Base-by-base conservation (phyloP, 2,797 vertebrate species). In the Mormyrus hasselquistii region DNA sequence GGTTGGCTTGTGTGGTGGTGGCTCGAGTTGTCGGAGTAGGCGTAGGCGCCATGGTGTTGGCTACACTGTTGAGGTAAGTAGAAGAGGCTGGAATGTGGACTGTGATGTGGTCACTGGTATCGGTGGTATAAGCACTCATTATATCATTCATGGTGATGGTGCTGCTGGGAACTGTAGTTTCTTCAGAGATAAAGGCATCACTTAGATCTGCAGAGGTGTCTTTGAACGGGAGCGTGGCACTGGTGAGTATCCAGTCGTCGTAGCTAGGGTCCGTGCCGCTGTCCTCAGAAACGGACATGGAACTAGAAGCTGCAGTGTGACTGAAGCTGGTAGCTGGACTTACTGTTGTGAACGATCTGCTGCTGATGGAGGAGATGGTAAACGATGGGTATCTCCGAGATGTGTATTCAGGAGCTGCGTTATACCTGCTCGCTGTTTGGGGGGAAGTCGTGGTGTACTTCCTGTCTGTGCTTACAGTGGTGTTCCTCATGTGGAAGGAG, bases 21-120 rank as follows among this genome's bases (percentile, higher is more conserved):
- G 29, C 19, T 4, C 29, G 83, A 10, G 90, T 8, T 8, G 86
- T 90, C 5, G 86, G 52, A 9, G 87, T 50, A 65, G 91, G 47
- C 9, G 90, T 87, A 88, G 1, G 9, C 47, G 91, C 90, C 1
- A 92, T 92, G 87, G 94, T 94, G 91, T 96, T 94, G 47, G 95
- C 94, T 38, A 95, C 93, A 2, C 96, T 93, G 90, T 95, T 93
- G 7, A 91, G 53, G 92, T 94, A 93, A 1, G 92, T 91, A 4
- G 93, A 90, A 25, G 92, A 91, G 69, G 90, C 90, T 0, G 93
- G 59, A 86, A 62, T 89, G 52, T 49, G 12, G 8, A 57, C 49
- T n/a, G 92, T 91, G 76, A 91, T 90, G 89, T 92, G 92, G 91
- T 94, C 91, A 0, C 90, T 91, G 59, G 91, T 93, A 52, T 92